Percentiles rank a stretch among this genome's conserved stretches.
Evolutionary conservation across 2,113 vertebrate species (phyloP).

Genomic region (Hyperopisus bebe): DNA sequence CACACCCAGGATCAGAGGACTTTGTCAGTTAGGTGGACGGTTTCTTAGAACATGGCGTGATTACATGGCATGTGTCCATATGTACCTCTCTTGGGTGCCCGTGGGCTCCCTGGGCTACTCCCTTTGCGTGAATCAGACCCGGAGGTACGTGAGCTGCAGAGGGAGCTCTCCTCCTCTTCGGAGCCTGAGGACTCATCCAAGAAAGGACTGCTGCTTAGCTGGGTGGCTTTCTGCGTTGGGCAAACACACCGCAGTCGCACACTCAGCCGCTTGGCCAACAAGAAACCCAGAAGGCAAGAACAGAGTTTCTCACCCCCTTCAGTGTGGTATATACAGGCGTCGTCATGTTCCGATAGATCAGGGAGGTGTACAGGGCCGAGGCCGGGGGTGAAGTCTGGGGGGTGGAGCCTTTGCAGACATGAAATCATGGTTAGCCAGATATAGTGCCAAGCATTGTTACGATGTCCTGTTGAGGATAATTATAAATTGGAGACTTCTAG

Average conservation of each 20-base stretch:
- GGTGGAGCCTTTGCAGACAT: conserved; percentile 15
- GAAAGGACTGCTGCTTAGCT: conserved; percentile 81
- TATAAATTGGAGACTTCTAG: not conserved
- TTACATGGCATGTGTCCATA: not conserved
- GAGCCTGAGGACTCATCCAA: conserved; percentile 82
- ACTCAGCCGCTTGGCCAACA: not conserved
- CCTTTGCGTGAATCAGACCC: conserved; percentile 67
- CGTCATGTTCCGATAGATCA: conserved; percentile 88
- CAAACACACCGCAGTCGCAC: not conserved
- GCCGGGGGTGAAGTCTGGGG: conserved; percentile 67
- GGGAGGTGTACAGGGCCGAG: conserved; percentile 81
- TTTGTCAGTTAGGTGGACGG: not conserved
- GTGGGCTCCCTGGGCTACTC: conserved; percentile 73
- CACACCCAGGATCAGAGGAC: not conserved
- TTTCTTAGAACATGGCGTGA: not conserved
- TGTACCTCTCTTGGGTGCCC: conserved; percentile 84
- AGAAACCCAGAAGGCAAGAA: conserved; percentile 7
- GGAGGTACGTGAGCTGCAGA: conserved; percentile 71
- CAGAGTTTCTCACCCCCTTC: conserved; percentile 79
- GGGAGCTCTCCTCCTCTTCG: conserved; percentile 80
- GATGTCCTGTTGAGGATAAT: not conserved
- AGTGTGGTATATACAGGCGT: conserved; percentile 83
- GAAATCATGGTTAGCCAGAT: not conserved
- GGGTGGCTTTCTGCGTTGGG: conserved; percentile 76
- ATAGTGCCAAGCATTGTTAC: not conserved